These are phyloP conservation scores for Valencia hispanica DNA, from an alignment of 2,797 vertebrate genomes.

Conservation along the genomic window DNA sequence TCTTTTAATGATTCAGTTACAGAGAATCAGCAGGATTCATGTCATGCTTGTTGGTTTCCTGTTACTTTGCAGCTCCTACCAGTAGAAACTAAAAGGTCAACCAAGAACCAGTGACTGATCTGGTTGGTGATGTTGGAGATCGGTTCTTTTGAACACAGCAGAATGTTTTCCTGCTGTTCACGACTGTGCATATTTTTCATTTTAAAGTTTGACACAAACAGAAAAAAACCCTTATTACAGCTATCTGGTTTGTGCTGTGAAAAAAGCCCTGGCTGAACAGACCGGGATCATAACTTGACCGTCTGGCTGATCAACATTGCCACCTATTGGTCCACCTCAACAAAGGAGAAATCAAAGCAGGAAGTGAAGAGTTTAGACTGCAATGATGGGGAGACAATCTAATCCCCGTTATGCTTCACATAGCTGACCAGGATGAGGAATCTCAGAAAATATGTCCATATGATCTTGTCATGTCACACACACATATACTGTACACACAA, in stretches of 20 bases:
- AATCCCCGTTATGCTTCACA: constrained; percentile 13
- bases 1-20: neutral
- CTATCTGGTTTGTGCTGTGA: neutral
- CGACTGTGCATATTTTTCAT: neutral
- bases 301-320: constrained; percentile 48
- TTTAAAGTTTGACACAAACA: neutral
- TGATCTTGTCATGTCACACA: constrained; percentile 9
- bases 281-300: constrained; percentile 9
- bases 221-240: constrained; percentile 1
- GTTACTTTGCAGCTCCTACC: neutral
- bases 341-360: constrained; percentile 8
- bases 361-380: constrained; percentile 1
- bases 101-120: neutral
- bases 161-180: neutral
- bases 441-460: constrained; percentile 20
- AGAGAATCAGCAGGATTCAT: neutral
- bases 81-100: neutral
- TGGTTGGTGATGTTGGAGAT: neutral
- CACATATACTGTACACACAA: constrained; percentile 4
- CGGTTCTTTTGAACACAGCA: neutral
- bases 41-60: neutral
- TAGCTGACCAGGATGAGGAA: constrained; percentile 9
- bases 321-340: constrained; percentile 48
- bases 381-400: neutral
- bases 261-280: constrained; percentile 5